A percentile compares a stretch with the other conserved stretches of the same genome.
These are phyloP conservation scores for Zaprionus bogoriensis DNA, from an alignment of 2,888 invertebrate species.

Conservation along the genomic window DNA sequence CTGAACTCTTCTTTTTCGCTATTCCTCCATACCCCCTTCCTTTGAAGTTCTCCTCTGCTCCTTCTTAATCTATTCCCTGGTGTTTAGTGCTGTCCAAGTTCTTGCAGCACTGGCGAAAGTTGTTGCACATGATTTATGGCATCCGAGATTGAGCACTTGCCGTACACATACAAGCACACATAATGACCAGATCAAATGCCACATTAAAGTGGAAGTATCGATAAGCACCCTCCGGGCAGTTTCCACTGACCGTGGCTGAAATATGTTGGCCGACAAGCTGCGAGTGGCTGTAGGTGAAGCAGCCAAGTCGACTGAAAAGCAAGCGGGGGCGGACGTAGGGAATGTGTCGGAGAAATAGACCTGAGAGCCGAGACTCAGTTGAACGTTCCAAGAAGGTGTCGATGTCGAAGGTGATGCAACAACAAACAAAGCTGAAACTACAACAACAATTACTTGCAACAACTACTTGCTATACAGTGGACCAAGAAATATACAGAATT, in stretches of 20 bases:
- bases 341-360: background rate
- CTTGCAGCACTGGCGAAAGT: conserved; percentile 5
- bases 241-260: conserved; percentile 33
- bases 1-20: too few species aligned
- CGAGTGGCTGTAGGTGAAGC: conserved; percentile 48
- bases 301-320: conserved; percentile 31
- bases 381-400: conserved; percentile 10
- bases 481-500: too few species aligned
- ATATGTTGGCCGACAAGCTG: conserved; percentile 54
- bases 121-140: conserved; percentile 46
- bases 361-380: background rate
- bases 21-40: background rate
- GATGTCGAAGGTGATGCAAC: conserved; percentile 3
- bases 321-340: background rate
- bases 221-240: conserved; percentile 49
- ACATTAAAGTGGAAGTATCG: conserved; percentile 34
- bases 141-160: conserved; percentile 46
- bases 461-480: background rate
- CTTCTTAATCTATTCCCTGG: background rate
- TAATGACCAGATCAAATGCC: conserved; percentile 53
- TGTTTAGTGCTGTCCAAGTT: conserved; percentile 2
- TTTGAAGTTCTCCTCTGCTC: background rate
- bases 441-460: background rate
- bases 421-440: conserved; percentile 3
- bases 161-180: conserved; percentile 2